Base-by-base conservation (phyloP, 2,888 invertebrate species). In the Trachelus stipa region DNA sequence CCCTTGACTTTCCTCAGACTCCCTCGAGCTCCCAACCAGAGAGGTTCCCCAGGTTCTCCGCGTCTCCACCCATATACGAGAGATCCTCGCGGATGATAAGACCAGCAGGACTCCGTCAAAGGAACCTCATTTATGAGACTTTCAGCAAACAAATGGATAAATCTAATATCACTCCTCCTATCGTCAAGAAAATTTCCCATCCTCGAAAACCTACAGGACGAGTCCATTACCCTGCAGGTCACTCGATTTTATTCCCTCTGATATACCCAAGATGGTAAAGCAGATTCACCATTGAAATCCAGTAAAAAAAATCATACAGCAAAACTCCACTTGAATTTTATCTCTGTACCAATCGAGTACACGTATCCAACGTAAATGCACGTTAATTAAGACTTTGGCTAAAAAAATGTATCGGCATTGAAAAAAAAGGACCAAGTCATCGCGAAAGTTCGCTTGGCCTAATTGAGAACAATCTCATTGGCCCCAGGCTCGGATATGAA, bases 61-160 rank as follows among this genome's bases (percentile, higher is more conserved):
- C 76, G 34, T 76, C 74, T 77, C 76, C 74, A 34, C 77, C 76
- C 78, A 73, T 76, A 78, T 75, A 78, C 79, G 77, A 77, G 78
- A 82, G 79, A 82, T 81, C 74, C 79, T 78, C 78, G 78, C 80
- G 79, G 74, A 77, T 76, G 80, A 82, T 82, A 81, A 79, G 80
- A 77, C 79, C 73, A 77, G 78, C 77, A 77, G 77, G 75, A 73
- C 79, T 81, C 79, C 79, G 79, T 91, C 90, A 90, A 91, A 91
- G 90, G 88, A 87, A 90, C 88, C 89, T 90, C 90, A 91, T 91
- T 91, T 90, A 91, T 90, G 90, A 91, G 91, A 90, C 88, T 90
- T 89, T 91, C 86, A 88, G 90, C 88, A 91, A 90, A 90, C 90
- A 91, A 90, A 90, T 90, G 90, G 90, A 90, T 91, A 89, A 90